These are phyloP conservation scores for Apostichopus californicus DNA, from an alignment of 35 echinoderm and acorn worm genomes.

Conservation along the genomic window DNA sequence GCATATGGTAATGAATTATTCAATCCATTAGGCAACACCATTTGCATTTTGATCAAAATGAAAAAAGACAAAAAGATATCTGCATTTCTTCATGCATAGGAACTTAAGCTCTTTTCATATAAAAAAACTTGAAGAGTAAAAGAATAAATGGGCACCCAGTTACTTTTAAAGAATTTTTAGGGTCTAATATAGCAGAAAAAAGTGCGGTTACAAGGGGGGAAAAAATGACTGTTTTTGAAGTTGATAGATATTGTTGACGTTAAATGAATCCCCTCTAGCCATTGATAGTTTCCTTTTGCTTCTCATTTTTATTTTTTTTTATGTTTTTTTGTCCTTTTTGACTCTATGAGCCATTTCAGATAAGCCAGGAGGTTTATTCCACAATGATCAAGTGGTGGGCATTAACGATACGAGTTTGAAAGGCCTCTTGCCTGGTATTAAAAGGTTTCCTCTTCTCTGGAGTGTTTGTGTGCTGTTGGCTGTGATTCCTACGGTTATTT, in stretches of 20 bases:
- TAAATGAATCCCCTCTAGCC: not conserved
- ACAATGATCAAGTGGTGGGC: slow-evolving; percentile 20
- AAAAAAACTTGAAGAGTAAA: not conserved
- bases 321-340: not conserved
- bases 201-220: not conserved
- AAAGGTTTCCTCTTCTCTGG: slow-evolving; percentile 37
- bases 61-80: not conserved
- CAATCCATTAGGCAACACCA: slow-evolving; percentile 34
- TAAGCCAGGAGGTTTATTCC: not conserved
- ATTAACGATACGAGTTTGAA: slow-evolving; percentile 39
- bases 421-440: slow-evolving; percentile 38
- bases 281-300: not conserved
- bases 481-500: slow-evolving; percentile 14
- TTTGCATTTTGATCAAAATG: not conserved
- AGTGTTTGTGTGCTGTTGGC: slow-evolving; percentile 35
- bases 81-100: slow-evolving; percentile 34
- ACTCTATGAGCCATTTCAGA: not conserved
- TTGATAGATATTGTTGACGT: not conserved
- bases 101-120: slow-evolving; percentile 6
- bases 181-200: not conserved
- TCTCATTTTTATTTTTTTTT: not conserved
- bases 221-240: not conserved
- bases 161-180: not conserved
- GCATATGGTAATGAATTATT: slow-evolving; percentile 23
- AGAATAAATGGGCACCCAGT: not conserved